Evolutionary conservation across 2,888 invertebrate species (phyloP).

Genomic region (Drosophila kokeensis): DNA sequence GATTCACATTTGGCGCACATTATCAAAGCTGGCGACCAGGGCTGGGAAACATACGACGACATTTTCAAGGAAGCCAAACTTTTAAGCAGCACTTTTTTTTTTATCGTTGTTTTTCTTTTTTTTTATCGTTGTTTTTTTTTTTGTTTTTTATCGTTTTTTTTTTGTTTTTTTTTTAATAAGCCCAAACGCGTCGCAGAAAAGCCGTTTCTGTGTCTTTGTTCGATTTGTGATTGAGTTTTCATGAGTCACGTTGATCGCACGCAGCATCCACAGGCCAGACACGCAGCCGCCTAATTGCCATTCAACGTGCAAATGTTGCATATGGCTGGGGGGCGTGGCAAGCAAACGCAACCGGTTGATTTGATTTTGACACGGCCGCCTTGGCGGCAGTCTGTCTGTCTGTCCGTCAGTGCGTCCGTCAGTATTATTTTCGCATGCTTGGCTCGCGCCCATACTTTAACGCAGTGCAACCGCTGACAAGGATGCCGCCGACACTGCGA

Average conservation of each 20-base stretch:
- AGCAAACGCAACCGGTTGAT: constrained; percentile 22
- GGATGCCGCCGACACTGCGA: constrained; percentile 24
- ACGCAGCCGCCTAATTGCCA: constrained; percentile 16
- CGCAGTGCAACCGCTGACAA: constrained; percentile 9
- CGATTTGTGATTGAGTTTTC: not conserved
- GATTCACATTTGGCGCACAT: constrained; percentile 11
- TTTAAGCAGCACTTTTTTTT: constrained; percentile 9
- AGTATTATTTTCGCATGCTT: constrained; percentile 12
- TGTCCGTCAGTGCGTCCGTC: constrained; percentile 10
- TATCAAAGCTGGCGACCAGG: not conserved
- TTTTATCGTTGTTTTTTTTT: constrained; percentile 1
- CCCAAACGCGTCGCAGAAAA: constrained; percentile 23
- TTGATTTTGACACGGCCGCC: constrained; percentile 11
- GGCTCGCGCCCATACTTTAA: constrained; percentile 42
- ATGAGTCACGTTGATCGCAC: not conserved
- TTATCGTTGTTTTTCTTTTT: not conserved
- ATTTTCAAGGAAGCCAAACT: constrained; percentile 2
- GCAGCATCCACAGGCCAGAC: constrained; percentile 33
- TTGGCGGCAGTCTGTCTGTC: not conserved
- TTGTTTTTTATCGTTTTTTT: constrained; percentile 1
- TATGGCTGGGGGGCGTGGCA: constrained; percentile 6
- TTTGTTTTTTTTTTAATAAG: not conserved
- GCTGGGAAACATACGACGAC: not conserved
- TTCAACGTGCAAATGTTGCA: constrained; percentile 2
- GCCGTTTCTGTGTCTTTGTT: constrained; percentile 13